Evolutionary conservation across 2,797 vertebrate species (phyloP).

Genomic region (Gymnopithys bicolor): DNA sequence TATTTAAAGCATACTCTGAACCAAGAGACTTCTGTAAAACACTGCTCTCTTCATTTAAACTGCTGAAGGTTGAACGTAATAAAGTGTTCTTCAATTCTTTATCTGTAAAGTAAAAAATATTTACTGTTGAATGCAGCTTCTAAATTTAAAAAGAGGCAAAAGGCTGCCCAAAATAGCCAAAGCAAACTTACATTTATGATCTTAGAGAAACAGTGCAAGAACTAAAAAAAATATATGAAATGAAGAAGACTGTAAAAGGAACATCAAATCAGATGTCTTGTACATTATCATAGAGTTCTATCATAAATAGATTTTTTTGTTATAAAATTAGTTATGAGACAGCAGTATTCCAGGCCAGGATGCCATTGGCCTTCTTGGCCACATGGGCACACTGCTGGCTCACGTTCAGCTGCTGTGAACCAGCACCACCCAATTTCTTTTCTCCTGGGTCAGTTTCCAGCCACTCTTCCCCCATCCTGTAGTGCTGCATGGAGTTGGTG

Average conservation of each 20-base stretch:
- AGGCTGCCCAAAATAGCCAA: background rate
- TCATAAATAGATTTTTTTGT: background rate
- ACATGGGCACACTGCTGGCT: too few relatives aligned
- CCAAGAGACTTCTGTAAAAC: slow-evolving; percentile 72
- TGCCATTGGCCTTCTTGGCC: too few relatives aligned
- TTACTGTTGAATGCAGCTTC: background rate
- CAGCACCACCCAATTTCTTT: too few relatives aligned
- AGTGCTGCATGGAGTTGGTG: too few relatives aligned
- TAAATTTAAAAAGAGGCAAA: background rate
- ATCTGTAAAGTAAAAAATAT: slow-evolving; percentile 71
- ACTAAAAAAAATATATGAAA: background rate
- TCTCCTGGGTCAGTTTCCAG: too few relatives aligned
- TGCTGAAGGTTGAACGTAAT: slow-evolving; percentile 65
- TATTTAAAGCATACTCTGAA: slow-evolving; percentile 58
- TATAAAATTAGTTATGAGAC: background rate
- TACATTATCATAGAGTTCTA: background rate
- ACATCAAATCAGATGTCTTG: background rate
- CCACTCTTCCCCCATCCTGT: too few relatives aligned
- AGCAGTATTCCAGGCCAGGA: background rate
- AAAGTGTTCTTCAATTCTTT: slow-evolving; percentile 68
- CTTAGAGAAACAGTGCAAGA: background rate
- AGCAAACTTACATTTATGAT: background rate
- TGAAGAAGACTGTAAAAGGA: background rate
- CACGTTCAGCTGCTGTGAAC: too few relatives aligned
- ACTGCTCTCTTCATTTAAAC: slow-evolving; percentile 76